phyloP scores from a whole-genome alignment of 2,797 vertebrate genomes.

The Labeo calbasu region DNA sequence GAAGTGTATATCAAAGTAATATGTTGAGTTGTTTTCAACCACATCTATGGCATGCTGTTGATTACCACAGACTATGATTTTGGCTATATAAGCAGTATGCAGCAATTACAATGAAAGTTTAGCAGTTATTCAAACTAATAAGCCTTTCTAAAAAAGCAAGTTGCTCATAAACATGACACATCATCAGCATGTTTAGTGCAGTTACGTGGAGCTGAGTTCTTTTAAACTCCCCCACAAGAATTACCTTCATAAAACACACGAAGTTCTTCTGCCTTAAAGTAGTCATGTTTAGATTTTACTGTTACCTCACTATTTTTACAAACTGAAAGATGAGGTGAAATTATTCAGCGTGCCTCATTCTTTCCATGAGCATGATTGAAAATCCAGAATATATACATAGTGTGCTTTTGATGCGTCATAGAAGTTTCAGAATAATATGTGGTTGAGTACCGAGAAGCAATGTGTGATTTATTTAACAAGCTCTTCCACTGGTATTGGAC shows the following conservation, averaged over 20 bases:
- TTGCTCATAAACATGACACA: neutral
- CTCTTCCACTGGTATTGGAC: neutral
- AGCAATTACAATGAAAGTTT: neutral
- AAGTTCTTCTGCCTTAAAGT: neutral
- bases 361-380: neutral
- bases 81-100: neutral
- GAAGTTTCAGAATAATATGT: neutral
- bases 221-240: neutral
- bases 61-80: conserved; percentile 8
- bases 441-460: neutral
- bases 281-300: neutral
- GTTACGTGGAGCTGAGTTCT: neutral
- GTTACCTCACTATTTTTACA: conserved; percentile 7
- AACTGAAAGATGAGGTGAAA: conserved; percentile 8
- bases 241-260: neutral
- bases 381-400: neutral
- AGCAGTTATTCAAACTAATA: neutral
- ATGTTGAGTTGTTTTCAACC: neutral
- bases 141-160: neutral
- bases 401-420: neutral
- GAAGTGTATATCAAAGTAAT: neutral
- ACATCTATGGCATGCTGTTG: conserved; percentile 16
- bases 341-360: neutral
- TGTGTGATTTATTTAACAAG: neutral
- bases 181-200: neutral